phyloP scores from a whole-genome alignment of 2,797 vertebrate genomes.

The Nasua narica region DNA sequence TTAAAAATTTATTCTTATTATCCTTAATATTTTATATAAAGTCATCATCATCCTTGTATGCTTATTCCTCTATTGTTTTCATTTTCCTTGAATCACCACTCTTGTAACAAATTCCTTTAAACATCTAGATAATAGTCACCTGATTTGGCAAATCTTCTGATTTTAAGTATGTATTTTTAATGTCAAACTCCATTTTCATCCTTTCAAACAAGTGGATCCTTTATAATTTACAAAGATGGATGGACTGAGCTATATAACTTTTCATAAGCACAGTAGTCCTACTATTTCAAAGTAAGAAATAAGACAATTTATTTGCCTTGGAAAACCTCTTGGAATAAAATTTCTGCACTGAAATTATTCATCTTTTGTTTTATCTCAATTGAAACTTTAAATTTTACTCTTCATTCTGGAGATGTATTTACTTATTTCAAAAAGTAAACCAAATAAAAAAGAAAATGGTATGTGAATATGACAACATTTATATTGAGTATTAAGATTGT shows the following conservation, averaged over 20 bases:
- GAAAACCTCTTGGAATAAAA: background rate
- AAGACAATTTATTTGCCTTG: background rate
- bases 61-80: background rate
- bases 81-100: background rate
- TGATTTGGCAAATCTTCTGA: background rate
- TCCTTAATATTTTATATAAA: background rate
- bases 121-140: background rate
- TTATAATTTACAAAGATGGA: background rate
- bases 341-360: background rate
- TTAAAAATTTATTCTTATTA: background rate
- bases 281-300: background rate
- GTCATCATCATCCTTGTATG: background rate
- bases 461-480: background rate
- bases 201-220: background rate
- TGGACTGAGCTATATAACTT: background rate
- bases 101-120: background rate
- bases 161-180: background rate
- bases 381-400: background rate
- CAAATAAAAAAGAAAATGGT: background rate
- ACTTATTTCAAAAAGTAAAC: background rate
- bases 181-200: background rate
- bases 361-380: background rate
- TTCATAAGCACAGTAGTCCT: background rate
- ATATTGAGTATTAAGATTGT: background rate
- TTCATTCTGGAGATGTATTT: background rate